These are phyloP conservation scores for Metopia argyrocephala DNA, from an alignment of 2,888 invertebrate species.

Conservation along the genomic window DNA sequence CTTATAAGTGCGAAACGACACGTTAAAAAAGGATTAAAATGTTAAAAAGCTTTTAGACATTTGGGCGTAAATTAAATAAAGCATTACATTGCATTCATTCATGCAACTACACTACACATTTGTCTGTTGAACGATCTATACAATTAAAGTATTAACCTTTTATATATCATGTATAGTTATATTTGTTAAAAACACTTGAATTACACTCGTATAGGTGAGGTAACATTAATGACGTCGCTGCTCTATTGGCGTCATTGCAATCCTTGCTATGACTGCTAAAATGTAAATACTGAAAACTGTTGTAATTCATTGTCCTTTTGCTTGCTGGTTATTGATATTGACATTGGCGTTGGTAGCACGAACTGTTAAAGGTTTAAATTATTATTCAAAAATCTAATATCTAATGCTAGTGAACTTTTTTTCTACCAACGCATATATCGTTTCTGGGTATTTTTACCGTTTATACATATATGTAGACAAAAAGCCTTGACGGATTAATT, in stretches of 20 bases:
- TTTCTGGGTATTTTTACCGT: not conserved
- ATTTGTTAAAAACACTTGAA: conserved; percentile 4
- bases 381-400: conserved; percentile 6
- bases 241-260: not conserved
- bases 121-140: too few species aligned
- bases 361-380: conserved; percentile 19
- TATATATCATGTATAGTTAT: not conserved
- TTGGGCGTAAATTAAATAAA: too few species aligned
- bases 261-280: not conserved
- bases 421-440: too few species aligned
- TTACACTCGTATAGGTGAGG: not conserved
- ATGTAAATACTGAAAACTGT: not conserved
- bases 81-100: not conserved
- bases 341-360: conserved; percentile 43
- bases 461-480: too few species aligned
- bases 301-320: conserved; percentile 36
- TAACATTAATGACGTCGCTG: conserved; percentile 11
- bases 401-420: too few species aligned
- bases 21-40: too few species aligned
- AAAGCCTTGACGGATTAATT: too few species aligned
- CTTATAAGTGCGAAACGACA: too few species aligned
- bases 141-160: too few species aligned
- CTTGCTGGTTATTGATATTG: conserved; percentile 48
- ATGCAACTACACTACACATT: too few species aligned
- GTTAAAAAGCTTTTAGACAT: too few species aligned